Base-by-base conservation (phyloP, 1,140 invertebrate genomes). In the Eubasilissa regina region DNA sequence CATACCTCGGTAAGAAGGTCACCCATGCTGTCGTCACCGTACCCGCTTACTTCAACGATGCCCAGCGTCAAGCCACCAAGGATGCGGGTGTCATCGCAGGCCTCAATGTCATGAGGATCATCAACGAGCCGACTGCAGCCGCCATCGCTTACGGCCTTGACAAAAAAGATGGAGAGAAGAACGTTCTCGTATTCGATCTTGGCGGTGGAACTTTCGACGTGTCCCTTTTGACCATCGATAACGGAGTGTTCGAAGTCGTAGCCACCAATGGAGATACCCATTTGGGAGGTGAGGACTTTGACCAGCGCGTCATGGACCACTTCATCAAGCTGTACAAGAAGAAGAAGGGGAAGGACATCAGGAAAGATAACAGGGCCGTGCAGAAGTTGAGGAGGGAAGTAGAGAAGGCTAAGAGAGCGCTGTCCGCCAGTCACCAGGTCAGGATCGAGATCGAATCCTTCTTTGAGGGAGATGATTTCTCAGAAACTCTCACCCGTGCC, bases 51-150 rank as follows among this genome's bases (percentile, higher is more conserved):
- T 99, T 99, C 92, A 99, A 99, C 85, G 98, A 99, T 90, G 97
- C 97, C 80, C 98, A 99, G 89, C 93, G 97, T 89, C 97, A 98
- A 89, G 97, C 98, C 3, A 99, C 98, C 35, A 99, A 99, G 85
- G 93, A 96, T 87, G 95, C 96, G 79, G 95, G 95, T 84, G 93
- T 92, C 12, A 96, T 96, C 84, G 95, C 98, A 83, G 98, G 98
- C 83, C 91, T 99, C 56, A 95, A 95, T 83, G 98, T 99, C 1
- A 98, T 99, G 96, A 94, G 99, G 89, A 99, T 99, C 84, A 99
- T 99, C 86, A 99, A 99, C 87, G 99, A 99, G 87, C 99, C 99
- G n/a, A 99, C 98, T 43, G 98, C 99, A 6, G 99, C 99, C 73
- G 99, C 99, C 79, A 99, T 99, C 89, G 99, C 99, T 79, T 99